Evolutionary conservation across 2,113 vertebrate genomes (phyloP).

Genomic region (Anseranas semipalmata): DNA sequence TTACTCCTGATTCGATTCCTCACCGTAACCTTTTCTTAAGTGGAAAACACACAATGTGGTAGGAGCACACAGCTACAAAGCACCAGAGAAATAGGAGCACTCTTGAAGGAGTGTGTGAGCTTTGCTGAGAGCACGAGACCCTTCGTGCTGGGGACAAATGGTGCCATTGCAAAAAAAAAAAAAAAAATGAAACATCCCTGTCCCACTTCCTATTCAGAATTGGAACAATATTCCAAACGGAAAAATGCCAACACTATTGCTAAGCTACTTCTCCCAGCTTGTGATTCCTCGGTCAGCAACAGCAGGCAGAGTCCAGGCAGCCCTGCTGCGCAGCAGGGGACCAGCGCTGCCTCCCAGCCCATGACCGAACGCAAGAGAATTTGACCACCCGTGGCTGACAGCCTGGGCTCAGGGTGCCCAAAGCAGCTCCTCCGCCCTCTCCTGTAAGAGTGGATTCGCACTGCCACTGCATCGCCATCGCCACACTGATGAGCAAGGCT

Average conservation of each 20-base stretch:
- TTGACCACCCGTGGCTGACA: not conserved
- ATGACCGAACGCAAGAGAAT: not conserved
- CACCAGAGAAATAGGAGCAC: not conserved
- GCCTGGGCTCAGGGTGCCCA: not conserved
- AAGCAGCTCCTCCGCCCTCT: not conserved
- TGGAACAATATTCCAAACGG: not conserved
- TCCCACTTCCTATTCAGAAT: not conserved
- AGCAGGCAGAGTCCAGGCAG: not conserved
- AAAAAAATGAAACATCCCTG: not conserved
- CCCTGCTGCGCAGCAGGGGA: not conserved
- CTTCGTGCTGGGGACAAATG: not conserved
- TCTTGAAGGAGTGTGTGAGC: not conserved
- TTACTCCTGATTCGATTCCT: not conserved
- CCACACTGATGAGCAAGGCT: fast-evolving
- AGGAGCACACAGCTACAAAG: not conserved
- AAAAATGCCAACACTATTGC: not conserved
- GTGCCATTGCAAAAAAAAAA: not conserved
- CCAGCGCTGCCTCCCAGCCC: not conserved
- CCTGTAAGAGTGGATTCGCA: fast-evolving
- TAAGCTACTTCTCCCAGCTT: not conserved
- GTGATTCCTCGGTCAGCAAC: not conserved
- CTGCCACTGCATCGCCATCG: not conserved
- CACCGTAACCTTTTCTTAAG: not conserved
- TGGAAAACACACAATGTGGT: fast-evolving
- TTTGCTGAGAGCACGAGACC: not conserved